Conservation (phyloP, 2,113 vertebrate species). For the Zootoca vivipara region DNA sequence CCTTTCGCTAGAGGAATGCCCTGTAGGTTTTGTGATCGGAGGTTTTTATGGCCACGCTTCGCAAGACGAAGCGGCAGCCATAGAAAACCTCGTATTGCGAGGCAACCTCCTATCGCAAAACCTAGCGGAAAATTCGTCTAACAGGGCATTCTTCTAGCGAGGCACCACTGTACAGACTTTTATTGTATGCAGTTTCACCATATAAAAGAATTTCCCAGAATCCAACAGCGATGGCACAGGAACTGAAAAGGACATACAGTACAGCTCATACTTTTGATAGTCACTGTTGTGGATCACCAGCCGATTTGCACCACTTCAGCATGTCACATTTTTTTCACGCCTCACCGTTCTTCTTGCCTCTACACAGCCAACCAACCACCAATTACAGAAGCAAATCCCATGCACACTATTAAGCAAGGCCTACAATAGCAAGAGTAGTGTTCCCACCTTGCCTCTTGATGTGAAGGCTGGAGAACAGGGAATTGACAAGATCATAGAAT, state of each 20-base stretch:
- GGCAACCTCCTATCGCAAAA: too few relatives aligned
- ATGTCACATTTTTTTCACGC: not conserved
- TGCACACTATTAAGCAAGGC: not conserved
- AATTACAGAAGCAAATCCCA: not conserved
- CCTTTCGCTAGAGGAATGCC: too few relatives aligned
- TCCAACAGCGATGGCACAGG: not conserved
- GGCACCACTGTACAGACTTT: too few relatives aligned
- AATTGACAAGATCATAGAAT: too few relatives aligned
- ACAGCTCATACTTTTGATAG: not conserved
- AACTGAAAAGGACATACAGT: not conserved
- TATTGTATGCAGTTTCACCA: not conserved
- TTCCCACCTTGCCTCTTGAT: not conserved
- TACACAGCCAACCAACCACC: too few relatives aligned
- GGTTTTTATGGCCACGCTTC: too few relatives aligned
- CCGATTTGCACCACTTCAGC: not conserved
- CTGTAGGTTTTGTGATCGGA: too few relatives aligned
- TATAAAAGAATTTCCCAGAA: not conserved
- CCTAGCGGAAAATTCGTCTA: too few relatives aligned
- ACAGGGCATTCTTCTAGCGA: too few relatives aligned
- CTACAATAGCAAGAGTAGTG: not conserved
- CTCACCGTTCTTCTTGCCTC: not conserved
- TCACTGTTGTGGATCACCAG: not conserved
- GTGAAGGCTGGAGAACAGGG: not conserved
- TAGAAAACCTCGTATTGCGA: too few relatives aligned
- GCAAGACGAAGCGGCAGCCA: too few relatives aligned